Evolutionary conservation across 2,113 vertebrate species (phyloP).

Genomic region (Chrysemys picta): DNA sequence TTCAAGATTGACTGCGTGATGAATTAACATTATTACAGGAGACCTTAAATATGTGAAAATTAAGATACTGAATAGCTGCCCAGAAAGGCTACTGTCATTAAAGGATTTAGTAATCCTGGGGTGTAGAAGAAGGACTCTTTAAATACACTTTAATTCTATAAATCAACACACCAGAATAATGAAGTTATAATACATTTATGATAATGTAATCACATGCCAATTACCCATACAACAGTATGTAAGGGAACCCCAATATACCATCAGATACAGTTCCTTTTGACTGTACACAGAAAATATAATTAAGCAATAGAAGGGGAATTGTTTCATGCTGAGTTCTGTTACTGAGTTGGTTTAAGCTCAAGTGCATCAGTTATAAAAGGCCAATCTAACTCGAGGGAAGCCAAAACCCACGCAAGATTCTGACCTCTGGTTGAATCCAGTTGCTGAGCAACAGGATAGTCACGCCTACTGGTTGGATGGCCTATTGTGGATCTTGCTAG

Average conservation of each 20-base stretch:
- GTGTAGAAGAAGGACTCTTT: neutral
- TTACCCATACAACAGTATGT: neutral
- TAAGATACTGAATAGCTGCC: neutral
- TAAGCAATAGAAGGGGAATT: neutral
- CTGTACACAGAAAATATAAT: neutral
- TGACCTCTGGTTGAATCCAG: neutral
- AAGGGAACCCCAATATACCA: neutral
- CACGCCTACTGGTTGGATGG: neutral
- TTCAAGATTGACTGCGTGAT: neutral
- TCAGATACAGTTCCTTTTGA: neutral
- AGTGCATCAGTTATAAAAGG: neutral
- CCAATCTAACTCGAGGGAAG: neutral
- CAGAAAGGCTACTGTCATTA: neutral
- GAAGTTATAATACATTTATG: neutral
- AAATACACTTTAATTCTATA: neutral
- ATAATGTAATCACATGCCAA: neutral
- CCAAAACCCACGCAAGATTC: neutral
- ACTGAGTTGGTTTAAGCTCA: neutral
- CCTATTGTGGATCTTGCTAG: neutral
- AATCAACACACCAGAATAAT: neutral
- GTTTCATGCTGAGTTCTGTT: neutral
- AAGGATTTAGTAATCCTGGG: neutral
- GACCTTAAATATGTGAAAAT: neutral
- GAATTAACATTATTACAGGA: neutral
- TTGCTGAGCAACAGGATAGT: neutral